Base-by-base conservation (phyloP, 2,797 vertebrate species). In the Xyrichtys novacula region DNA sequence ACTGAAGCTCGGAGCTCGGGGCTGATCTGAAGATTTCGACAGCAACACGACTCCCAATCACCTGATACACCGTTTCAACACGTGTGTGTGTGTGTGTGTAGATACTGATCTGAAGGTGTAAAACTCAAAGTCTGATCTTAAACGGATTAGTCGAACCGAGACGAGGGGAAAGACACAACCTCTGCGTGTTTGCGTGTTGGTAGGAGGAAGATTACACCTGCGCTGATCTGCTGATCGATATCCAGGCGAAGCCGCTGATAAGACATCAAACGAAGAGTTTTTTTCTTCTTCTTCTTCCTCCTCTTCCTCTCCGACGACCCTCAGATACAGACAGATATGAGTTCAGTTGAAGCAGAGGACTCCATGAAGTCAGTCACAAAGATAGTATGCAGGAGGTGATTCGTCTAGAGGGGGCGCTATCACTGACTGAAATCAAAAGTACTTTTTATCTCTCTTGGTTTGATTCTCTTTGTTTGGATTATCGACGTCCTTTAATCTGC, bases 141-240 rank as follows among this genome's bases (percentile, higher is more conserved):
- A 48, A 67, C 43, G 10, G n/a, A 80, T 81, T 29, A 54, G 46
- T 47, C 29, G 11, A 42, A 53, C 53, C 1, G 5, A 9, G 52
- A 42, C 48, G 9, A 25, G 3, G 26, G 1, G n/a, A n/a, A n/a
- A 23, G 46, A 43, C 16, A 20, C 7, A 10, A 1, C 34, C 6
- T 25, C 34, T 12, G 16, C 11, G 29, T 36, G 66, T 26, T 25
- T 44, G 40, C 16, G 49, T 31, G 31, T 46, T 20, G 28, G 1
- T 17, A 48, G 42, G 42, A 32, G 28, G 29, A 10, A 50, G 59
- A 67, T 72, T 44, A 61, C 57, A 68, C 67, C 65, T 68, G 49
- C 17, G 0, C 34, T 11, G 50, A 73, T 76, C 59, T 14, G 34
- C 52, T 55, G 65, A 78, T 83, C 58, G 1, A 75, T 58, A 76